These are phyloP conservation scores for Nudaria mundana DNA, from an alignment of 2,888 invertebrate species.

Conservation along the genomic window DNA sequence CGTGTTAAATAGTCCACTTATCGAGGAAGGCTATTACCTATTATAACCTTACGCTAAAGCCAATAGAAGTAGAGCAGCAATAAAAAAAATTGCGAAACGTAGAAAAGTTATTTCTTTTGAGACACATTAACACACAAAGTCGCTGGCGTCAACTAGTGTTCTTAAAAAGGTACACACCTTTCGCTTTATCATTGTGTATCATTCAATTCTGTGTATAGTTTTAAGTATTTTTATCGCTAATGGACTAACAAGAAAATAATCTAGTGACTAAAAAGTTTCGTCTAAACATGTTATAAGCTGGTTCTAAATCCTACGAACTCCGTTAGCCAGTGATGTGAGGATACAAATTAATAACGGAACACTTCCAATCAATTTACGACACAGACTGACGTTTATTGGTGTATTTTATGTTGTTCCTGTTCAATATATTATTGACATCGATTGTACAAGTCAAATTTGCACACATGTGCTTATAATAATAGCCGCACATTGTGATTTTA, in stretches of 20 bases:
- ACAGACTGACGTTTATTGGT: constrained; percentile 20
- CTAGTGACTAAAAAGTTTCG: constrained; percentile 3
- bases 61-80: no score
- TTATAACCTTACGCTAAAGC: no score
- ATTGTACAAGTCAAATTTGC: not conserved
- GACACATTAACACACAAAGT: no score
- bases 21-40: no score
- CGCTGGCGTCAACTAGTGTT: no score
- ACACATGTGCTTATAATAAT: not conserved
- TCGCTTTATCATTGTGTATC: no score
- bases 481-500: no score
- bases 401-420: constrained; percentile 15
- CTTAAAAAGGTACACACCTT: no score
- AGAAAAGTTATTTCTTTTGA: no score
- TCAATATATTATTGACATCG: constrained; percentile 10
- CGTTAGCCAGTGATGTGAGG: constrained; percentile 3
- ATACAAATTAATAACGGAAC: constrained; percentile 19
- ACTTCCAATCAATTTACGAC: constrained; percentile 17
- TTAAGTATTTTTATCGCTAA: constrained; percentile 5
- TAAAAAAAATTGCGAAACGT: no score
- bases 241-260: constrained; percentile 3
- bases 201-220: no score
- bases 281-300: constrained; percentile 6
- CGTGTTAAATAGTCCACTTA: no score
- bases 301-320: constrained; percentile 1